Base-by-base conservation (phyloP, 2,888 invertebrate species). In the Patella depressa region DNA sequence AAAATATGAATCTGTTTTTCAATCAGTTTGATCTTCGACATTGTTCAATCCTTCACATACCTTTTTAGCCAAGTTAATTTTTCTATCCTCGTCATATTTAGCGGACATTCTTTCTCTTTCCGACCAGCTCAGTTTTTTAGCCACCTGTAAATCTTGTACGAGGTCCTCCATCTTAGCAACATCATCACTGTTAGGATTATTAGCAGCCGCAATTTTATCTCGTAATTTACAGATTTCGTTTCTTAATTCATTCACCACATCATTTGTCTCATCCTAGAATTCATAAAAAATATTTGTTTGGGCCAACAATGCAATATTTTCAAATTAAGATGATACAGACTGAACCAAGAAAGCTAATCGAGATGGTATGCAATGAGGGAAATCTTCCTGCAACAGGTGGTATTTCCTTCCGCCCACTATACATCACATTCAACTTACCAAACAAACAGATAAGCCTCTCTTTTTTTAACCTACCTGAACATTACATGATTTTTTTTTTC, bases 51-150 rank as follows among this genome's bases (percentile, higher is more conserved):
- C 45, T 9, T 17, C 7, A 5, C 53, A 12, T 76, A 85, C 89
- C 85, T 87, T 89, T 77, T 90, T 90, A 14, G 89, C 89, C 17
- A 90, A 82, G 73, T 88, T 89, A 15, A 85, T 83, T 77, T 89
- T 89, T 73, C 90, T 81, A 72, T 90, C 89, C 73, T 89, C 87
- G 74, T 88, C 87, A 81, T 80, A 86, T 78, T 83, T 85, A 1
- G 81, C 73, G 5, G 89, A 89, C 76, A 85, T 73, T 70, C 81
- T 83, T 80, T 88, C 87, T 78, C 87, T 88, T 84, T 90, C 90
- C n/a, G 86, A 86, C 89, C 90, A 90, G 0, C 89, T 90, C 78
- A 88, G 88, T 76, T 86, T 85, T 83, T 90, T 90, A 53, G 89
- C 89, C 53, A 89, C 85, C 82, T 90, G 87, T 29, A 90, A 81